A percentile compares a stretch with the other conserved stretches of the same genome.
These are phyloP conservation scores for Heliothis peltigera DNA, from an alignment of 2,888 invertebrate species.

Conservation along the genomic window DNA sequence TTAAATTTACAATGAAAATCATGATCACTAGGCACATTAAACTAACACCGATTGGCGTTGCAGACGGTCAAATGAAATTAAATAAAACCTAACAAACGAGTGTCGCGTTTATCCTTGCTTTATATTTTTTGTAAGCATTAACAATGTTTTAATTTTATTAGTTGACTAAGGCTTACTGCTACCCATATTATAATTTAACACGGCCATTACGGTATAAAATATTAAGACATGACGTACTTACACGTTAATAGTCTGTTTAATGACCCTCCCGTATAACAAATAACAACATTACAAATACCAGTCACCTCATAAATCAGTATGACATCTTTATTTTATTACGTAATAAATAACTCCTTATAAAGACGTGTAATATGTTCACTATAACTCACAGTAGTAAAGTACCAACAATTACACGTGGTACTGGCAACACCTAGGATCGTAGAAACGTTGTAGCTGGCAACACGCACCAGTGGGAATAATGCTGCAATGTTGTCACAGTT, in stretches of 20 bases:
- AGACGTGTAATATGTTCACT: conserved; percentile 28
- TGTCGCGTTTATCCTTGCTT: too few relatives aligned
- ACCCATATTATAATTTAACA: not conserved
- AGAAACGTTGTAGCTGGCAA: conserved; percentile 22
- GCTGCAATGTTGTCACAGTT: conserved; percentile 15
- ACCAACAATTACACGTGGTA: conserved; percentile 28
- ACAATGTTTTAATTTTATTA: too few relatives aligned
- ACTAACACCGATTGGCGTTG: too few relatives aligned
- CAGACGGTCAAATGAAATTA: too few relatives aligned
- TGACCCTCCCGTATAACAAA: conserved; percentile 22
- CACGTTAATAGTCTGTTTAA: conserved; percentile 26
- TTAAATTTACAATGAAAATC: too few relatives aligned
- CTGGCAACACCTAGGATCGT: conserved; percentile 19
- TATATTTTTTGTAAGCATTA: too few relatives aligned
- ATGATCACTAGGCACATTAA: too few relatives aligned
- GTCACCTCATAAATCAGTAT: conserved; percentile 37
- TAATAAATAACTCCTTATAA: conserved; percentile 49
- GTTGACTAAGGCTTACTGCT: too few relatives aligned
- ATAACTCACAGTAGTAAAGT: conserved; percentile 27
- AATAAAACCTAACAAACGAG: too few relatives aligned
- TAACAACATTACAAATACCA: conserved; percentile 44
- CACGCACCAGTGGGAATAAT: not conserved
- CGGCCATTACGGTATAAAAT: not conserved
- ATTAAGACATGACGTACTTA: not conserved
- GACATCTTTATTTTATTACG: conserved; percentile 46